phyloP scores from a whole-genome alignment of 1,140 invertebrate species.

The Sarcophaga bullata region DNA sequence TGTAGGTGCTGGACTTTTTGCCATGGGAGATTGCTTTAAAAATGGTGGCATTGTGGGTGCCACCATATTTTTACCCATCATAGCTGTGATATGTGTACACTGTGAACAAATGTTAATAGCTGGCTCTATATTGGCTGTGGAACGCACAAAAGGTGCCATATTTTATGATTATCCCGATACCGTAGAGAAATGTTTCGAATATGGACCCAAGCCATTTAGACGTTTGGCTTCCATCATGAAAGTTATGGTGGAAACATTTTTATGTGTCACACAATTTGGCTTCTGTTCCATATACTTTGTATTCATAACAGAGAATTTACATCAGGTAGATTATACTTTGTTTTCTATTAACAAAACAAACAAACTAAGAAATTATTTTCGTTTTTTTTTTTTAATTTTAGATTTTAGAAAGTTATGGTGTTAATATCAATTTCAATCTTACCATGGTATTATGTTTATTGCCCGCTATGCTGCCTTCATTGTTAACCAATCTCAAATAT shows the following conservation, averaged over 20 bases:
- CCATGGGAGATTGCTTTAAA: slow-evolving; percentile 80
- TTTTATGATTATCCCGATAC: slow-evolving; percentile 79
- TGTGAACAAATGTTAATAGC: slow-evolving; percentile 72
- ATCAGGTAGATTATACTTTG: slow-evolving; percentile 70
- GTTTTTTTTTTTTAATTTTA: slow-evolving; percentile 57
- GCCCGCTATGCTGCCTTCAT: slow-evolving; percentile 77
- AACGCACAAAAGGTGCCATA: slow-evolving; percentile 55
- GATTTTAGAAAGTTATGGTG: slow-evolving; percentile 73
- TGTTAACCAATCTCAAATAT: slow-evolving; percentile 81
- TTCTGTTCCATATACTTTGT: slow-evolving; percentile 96
- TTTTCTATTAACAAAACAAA: too few species aligned
- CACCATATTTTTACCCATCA: slow-evolving; percentile 73
- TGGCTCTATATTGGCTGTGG: slow-evolving; percentile 55
- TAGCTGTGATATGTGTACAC: slow-evolving; percentile 79
- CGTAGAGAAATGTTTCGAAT: slow-evolving; percentile 79
- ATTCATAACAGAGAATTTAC: slow-evolving; percentile 85
- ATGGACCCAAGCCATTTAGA: slow-evolving; percentile 73
- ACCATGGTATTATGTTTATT: slow-evolving; percentile 78
- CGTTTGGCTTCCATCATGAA: slow-evolving; percentile 72
- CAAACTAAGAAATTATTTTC: too few species aligned
- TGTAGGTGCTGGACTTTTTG: slow-evolving; percentile 79
- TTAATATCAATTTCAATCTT: slow-evolving; percentile 70
- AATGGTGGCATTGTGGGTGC: slow-evolving; percentile 77
- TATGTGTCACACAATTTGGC: slow-evolving; percentile 92
- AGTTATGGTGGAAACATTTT: slow-evolving; percentile 78